Percentiles rank a stretch among this genome's conserved stretches.
Evolutionary conservation across 2,113 vertebrate species (phyloP).

Genomic region (Mus spicilegus): DNA sequence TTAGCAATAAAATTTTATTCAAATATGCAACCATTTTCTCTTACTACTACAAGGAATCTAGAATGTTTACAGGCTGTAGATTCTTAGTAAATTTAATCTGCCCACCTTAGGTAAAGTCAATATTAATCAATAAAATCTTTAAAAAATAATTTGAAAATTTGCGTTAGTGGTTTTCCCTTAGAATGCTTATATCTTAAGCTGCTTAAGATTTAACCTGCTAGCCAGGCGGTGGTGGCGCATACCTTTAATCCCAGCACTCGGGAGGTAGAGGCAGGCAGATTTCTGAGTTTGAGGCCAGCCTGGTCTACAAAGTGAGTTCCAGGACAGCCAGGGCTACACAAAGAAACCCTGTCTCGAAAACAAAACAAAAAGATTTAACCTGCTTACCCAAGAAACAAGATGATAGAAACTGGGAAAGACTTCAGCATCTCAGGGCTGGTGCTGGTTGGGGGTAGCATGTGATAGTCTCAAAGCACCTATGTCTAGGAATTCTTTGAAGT

Average conservation of each 20-base stretch:
- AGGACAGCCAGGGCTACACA: too few relatives aligned
- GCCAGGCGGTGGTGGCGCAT: too few relatives aligned
- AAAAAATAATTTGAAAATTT: slow-evolving; percentile 34
- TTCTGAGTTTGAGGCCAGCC: too few relatives aligned
- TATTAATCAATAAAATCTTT: neutral
- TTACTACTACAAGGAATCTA: slow-evolving; percentile 20
- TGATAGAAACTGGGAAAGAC: neutral
- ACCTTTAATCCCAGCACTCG: too few relatives aligned
- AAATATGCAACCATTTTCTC: neutral
- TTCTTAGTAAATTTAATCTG: slow-evolving; percentile 29
- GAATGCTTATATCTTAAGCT: neutral
- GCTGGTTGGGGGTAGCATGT: neutral
- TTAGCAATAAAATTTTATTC: slow-evolving; percentile 31
- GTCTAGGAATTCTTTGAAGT: neutral
- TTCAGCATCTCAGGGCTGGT: neutral
- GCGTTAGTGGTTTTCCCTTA: neutral
- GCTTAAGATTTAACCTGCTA: neutral
- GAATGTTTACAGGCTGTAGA: slow-evolving; percentile 6
- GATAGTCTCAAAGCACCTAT: neutral
- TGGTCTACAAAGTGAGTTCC: too few relatives aligned
- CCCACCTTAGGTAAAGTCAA: slow-evolving; percentile 14
- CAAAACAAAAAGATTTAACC: neutral
- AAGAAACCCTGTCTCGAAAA: too few relatives aligned
- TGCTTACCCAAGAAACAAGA: slow-evolving; percentile 15
- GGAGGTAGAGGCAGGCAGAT: too few relatives aligned